Evolutionary conservation across 2,797 vertebrate species (phyloP).

Genomic region (Chaetodon trifasciatus): DNA sequence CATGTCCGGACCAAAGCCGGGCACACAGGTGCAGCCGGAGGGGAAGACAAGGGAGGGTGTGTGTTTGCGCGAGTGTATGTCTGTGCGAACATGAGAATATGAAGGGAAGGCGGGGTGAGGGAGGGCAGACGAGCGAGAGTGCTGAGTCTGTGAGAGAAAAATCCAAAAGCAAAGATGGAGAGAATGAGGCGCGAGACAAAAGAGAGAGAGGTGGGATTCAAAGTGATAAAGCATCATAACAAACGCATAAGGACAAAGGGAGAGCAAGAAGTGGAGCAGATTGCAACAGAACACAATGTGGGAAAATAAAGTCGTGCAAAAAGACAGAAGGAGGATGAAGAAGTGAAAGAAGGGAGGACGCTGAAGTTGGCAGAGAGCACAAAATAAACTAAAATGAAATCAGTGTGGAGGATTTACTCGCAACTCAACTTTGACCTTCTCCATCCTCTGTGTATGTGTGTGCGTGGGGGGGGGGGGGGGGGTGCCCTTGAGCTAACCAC

Average conservation of each 20-base stretch:
- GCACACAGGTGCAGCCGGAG: conserved; percentile 81
- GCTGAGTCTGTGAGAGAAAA: background rate
- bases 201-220: conserved; percentile 43
- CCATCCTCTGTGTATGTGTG: conserved; percentile 19
- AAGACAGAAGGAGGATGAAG: conserved; percentile 20
- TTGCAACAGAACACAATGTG: conserved; percentile 35
- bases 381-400: conserved; percentile 53
- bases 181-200: conserved; percentile 7
- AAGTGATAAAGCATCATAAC: conserved; percentile 47
- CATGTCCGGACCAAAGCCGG: conserved; percentile 70
- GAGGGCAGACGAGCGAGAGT: conserved; percentile 10
- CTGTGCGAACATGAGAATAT: conserved; percentile 56
- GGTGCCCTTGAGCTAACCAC: conserved; percentile 65
- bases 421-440: conserved; percentile 61
- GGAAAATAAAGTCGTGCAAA: conserved; percentile 42
- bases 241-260: conserved; percentile 51
- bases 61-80: conserved; percentile 44
- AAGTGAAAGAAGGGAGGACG: conserved; percentile 37
- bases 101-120: conserved; percentile 6
- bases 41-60: conserved; percentile 51
- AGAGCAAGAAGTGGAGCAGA: conserved; percentile 46
- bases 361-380: conserved; percentile 30
- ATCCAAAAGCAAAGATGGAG: background rate
- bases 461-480: background rate
- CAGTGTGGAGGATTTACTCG: conserved; percentile 51